phyloP scores from a whole-genome alignment of 2,113 vertebrate genomes.

The Myrmecobius fasciatus region DNA sequence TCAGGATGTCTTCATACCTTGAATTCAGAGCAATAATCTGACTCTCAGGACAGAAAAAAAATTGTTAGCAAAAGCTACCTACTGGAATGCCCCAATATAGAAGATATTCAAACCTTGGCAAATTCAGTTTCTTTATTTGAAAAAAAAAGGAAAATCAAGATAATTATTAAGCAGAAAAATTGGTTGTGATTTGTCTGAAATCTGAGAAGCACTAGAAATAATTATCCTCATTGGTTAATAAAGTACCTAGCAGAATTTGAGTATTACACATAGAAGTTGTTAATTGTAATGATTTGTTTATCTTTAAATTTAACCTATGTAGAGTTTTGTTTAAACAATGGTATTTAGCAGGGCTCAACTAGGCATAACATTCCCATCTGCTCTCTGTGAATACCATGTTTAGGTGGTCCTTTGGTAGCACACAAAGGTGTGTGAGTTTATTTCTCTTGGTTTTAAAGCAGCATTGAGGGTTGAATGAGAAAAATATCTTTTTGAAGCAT shows the following conservation, averaged over 20 bases:
- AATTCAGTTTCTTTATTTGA: background rate
- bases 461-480: background rate
- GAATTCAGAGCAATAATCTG: background rate
- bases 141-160: background rate
- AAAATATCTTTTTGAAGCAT: background rate
- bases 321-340: constrained; percentile 58
- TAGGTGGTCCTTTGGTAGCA: background rate
- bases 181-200: rapidly evolving
- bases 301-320: constrained; percentile 56
- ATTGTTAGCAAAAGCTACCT: background rate
- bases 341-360: constrained; percentile 54
- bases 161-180: background rate
- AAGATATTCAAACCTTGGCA: background rate
- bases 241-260: background rate
- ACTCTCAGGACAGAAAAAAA: background rate
- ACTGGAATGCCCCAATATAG: background rate
- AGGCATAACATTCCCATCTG: constrained; percentile 59
- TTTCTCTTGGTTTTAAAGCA: background rate
- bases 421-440: background rate
- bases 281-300: constrained; percentile 55
- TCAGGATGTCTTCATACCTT: background rate
- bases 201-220: background rate
- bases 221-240: background rate
- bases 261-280: background rate
- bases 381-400: constrained; percentile 24